Base-by-base conservation (phyloP, 2,113 vertebrate species). In the Ptyas mucosa region DNA sequence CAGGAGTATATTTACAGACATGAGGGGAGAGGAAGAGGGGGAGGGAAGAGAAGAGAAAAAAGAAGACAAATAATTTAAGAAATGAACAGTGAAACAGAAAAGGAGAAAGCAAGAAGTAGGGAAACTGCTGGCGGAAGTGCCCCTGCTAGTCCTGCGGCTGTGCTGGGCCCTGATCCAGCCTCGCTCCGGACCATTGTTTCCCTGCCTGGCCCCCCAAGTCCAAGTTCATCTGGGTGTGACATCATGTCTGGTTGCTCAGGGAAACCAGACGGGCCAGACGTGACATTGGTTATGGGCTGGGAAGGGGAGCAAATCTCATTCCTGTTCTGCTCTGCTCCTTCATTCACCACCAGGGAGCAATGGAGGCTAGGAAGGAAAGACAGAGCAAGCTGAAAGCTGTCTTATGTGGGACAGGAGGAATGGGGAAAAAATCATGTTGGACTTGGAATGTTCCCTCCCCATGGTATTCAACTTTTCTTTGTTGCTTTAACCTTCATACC, bases 221-320 rank as follows among this genome's bases (percentile, higher is more conserved):
- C 98, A 98, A 98, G 98, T 98, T 98, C 98, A 98, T 98, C 98
- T 98, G 96, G 96, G 97, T 97, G 98, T 99, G 98, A 99, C 98
- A 98, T 99, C 98, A 99, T 98, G 98, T 99, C 98, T 99, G 97
- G 98, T 99, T 98, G 98, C 98, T 94, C 96, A 69, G 97, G 97
- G 98, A 98, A 98, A 99, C 98, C 97, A 99, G 98, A 98, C 98
- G 95, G 97, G 97, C 96, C 94, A 97, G 98, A 98, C 98, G 97
- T 98, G 98, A 98, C 98, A 98, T 97, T 96, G 97, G 97, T 93
- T 89, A 54, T 86, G 86, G 91, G 89, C 55, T 85, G 58, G 58
- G 61, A 34, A 88, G 53, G n/a, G 24, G 85, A 90, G 90, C 69
- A 29, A 26, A 92, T 89, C 86, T 69, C 58, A 55, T 89, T 89